These are phyloP conservation scores for Caloenas nicobarica DNA, from an alignment of 2,113 vertebrate genomes.

Conservation along the genomic window DNA sequence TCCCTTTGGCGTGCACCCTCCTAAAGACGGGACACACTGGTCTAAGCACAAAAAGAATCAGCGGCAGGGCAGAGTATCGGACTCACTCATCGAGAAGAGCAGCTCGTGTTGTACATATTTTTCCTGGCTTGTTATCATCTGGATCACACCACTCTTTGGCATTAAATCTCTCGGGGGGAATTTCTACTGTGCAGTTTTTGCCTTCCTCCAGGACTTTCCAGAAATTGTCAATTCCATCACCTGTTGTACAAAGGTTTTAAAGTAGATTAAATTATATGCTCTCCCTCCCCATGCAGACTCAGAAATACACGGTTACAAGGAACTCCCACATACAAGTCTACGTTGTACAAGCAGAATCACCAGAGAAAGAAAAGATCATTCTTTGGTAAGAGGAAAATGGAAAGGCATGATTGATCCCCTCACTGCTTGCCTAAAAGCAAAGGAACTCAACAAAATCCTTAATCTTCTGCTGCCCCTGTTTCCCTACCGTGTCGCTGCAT, in stretches of 20 bases:
- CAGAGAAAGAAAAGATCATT: not conserved
- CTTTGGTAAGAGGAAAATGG: not conserved
- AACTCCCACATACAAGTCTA: not conserved
- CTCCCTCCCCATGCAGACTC: not conserved
- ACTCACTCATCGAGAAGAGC: conserved; percentile 82
- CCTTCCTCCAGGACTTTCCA: conserved; percentile 84
- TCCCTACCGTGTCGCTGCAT: not conserved
- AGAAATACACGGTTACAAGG: not conserved
- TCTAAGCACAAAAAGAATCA: no score
- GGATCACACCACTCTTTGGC: conserved; percentile 76
- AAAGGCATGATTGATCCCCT: not conserved
- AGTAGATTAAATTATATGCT: not conserved
- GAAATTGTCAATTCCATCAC: conserved; percentile 84
- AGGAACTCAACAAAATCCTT: not conserved
- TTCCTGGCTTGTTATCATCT: conserved; percentile 77
- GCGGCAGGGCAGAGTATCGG: no score
- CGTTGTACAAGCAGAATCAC: not conserved
- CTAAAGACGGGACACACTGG: no score
- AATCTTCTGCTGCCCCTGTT: not conserved
- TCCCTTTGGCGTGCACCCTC: no score
- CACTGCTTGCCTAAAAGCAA: not conserved
- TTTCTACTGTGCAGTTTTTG: conserved; percentile 79
- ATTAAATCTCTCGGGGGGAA: conserved; percentile 82
- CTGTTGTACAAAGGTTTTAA: conserved; percentile 53
- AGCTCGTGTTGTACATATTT: conserved; percentile 77